Base-by-base conservation (phyloP, 2,113 vertebrate genomes). In the Trochalopteron elliotii region DNA sequence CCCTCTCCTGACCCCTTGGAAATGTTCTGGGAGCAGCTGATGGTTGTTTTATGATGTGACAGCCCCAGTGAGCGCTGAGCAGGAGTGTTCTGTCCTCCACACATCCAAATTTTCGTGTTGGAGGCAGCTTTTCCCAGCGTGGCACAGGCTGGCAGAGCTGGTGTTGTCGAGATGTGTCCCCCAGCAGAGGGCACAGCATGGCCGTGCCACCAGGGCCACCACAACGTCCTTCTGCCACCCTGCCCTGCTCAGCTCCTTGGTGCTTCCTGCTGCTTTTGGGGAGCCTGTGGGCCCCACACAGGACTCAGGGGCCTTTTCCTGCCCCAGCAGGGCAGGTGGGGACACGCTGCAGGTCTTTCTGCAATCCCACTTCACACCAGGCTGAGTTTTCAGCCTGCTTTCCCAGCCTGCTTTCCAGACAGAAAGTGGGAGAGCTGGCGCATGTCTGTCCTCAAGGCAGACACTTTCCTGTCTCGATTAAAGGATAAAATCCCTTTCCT, bases 131-230 rank as follows among this genome's bases (percentile, higher is more conserved):
- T 70, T 53, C 55, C 4, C 8, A 5, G 63, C 2, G 0, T 84
- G 91, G 53, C 40, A 2, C 3, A 4, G 21, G 20, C 28, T 40
- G 80, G 84, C 44, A 50, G 47, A 23, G 61, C 42, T 1, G 1
- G 5, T 4, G 78, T 3, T 2, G 1, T 65, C 0, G 7, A 44
- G 2, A 31, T 27, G 35, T 3, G 22, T 78, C 3, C 88, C 95
- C 96, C 96, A 96, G 94, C 90, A 97, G 96, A 97, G 95, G 95
- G 95, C 96, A 95, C 95, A 95, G 93, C 68, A 3, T 4, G 5
- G 93, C 79, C 4, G 63, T 83, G 87, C 71, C 79, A 87, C 64
- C 47, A 16, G 55, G 64, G 28, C 56, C 45, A 42, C 82, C 20
- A 0, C 12, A 0, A 1, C 0, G 1, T 45, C 83, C 72, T 49